phyloP scores from a whole-genome alignment of 1,140 invertebrate species.

The Drosophila kurseongensis region DNA sequence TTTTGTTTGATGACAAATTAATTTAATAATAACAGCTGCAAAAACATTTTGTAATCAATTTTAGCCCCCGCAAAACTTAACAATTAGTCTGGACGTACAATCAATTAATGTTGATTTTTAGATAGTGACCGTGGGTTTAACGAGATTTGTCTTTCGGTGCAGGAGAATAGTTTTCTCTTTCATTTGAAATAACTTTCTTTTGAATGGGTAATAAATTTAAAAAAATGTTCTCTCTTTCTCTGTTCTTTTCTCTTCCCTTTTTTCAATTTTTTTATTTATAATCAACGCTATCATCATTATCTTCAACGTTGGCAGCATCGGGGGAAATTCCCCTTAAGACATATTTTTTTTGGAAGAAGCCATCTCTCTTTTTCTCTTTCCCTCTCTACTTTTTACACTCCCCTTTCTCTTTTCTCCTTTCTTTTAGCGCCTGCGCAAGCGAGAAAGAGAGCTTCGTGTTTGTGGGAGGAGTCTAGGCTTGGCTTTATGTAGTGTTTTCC shows the following conservation, averaged over 20 bases:
- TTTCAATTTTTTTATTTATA: conserved; percentile 6
- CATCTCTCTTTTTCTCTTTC: conserved; percentile 40
- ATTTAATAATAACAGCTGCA: conserved; percentile 81
- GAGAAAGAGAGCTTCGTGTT: conserved; percentile 14
- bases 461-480: conserved; percentile 64
- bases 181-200: conserved; percentile 36
- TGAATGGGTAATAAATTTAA: conserved; percentile 21
- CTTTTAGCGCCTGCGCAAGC: conserved; percentile 53
- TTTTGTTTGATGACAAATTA: conserved; percentile 81
- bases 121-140: conserved; percentile 29
- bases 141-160: conserved; percentile 23
- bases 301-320: conserved; percentile 7
- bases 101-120: conserved; percentile 64
- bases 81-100: conserved; percentile 57
- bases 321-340: conserved; percentile 21
- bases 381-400: conserved; percentile 3
- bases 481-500: conserved; percentile 39
- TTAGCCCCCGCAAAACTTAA: conserved; percentile 19
- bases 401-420: not conserved
- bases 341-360: conserved; percentile 22
- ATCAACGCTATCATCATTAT: conserved; percentile 55
- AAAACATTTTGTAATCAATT: conserved; percentile 81
- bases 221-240: conserved; percentile 4
- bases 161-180: conserved; percentile 38
- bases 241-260: not conserved